Conservation (phyloP, 2,113 vertebrate species). For the Lanius ludovicianus region DNA sequence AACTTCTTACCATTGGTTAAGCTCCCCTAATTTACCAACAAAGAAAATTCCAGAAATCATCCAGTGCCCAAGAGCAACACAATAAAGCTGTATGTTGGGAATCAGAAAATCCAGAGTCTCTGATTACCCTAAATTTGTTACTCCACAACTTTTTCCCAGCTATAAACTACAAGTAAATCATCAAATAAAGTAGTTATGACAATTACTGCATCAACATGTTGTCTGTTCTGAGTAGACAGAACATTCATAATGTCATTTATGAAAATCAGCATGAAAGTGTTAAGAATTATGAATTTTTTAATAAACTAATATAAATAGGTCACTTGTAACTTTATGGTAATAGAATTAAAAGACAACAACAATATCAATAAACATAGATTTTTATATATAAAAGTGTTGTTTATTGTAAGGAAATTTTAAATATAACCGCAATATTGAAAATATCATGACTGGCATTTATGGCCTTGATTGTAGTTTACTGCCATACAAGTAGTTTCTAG, state of each 20-base stretch:
- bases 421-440: slow-evolving; percentile 85
- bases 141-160: neutral
- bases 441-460: slow-evolving; percentile 77
- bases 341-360: neutral
- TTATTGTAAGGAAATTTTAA: slow-evolving; percentile 95
- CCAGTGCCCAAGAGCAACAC: neutral
- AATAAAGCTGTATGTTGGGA: neutral
- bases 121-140: neutral
- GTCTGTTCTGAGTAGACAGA: neutral
- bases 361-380: neutral
- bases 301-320: slow-evolving; percentile 2
- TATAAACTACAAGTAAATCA: neutral
- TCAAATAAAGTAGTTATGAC: neutral
- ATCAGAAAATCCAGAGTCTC: neutral
- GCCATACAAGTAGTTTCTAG: slow-evolving; percentile 74
- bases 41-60: neutral
- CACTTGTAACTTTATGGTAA: neutral
- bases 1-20: neutral
- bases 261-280: neutral
- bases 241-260: neutral
- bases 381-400: slow-evolving; percentile 85
- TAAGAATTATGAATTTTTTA: neutral
- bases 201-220: neutral
- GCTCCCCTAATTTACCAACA: neutral
- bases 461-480: slow-evolving; percentile 75